Evolutionary conservation across 2,797 vertebrate species (phyloP), one percentile per base, ranked within the genome.

Genomic region (Danio choprae): DNA sequence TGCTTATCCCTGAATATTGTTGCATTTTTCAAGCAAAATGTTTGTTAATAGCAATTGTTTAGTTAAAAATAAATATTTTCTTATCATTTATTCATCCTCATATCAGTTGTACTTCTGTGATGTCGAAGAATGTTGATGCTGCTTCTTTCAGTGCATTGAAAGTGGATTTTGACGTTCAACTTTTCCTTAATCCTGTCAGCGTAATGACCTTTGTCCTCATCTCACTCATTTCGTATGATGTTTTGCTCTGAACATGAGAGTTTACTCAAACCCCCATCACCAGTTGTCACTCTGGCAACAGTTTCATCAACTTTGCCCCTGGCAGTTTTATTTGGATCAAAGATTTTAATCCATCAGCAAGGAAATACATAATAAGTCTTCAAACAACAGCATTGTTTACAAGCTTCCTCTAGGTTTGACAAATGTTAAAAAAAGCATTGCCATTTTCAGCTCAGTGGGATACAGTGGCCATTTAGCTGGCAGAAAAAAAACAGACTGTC

Each of bases 401-500:
- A 68, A 58, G 7, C 7, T 68, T 68, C n/a, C 44, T 62, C 12
- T 78, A 12, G 6, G 4, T 77, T 56, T 18, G 18, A 56, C 5
- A 77, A 15, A 16, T 73, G 29, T 59, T 10, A 38, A 41, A 22
- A n/a, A 20, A 46, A 46, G 4, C 11, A 43, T 43, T 20, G n/a
- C 5, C 2, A 2, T 56, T 77, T 64, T 56, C 46, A 63, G 13
- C n/a, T 63, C 59, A 18, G 40, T 48, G 44, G 59, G 41, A 71
- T 46, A 13, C 38, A 44, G 68, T 73, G 77, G 74, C 50, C 41
- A 56, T 77, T 83, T 65, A 51, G 29, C n/a, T 20, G 22, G 55
- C 56, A 46, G 41, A 8, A 55, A 72, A 50, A 74, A 70, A 59
- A 81, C 56, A 46, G 46, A 71, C 72, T 53, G 29, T 82, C 74